Evolutionary conservation across 1,140 invertebrate genomes (phyloP), one percentile per base, ranked within the genome.

Genomic region (Cyphomyrmex costatus): DNA sequence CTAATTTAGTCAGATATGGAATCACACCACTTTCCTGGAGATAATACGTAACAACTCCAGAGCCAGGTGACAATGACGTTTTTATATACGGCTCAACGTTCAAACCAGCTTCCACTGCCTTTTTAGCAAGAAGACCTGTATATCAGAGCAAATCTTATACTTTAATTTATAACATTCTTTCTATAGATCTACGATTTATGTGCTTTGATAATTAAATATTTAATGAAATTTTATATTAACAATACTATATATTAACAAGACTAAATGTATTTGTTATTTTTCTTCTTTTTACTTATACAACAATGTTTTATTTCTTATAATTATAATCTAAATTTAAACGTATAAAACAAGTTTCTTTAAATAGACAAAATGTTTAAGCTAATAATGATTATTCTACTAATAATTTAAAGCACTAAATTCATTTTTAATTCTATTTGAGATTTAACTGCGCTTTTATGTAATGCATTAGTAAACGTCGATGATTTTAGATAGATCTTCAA

Each of bases 11-110:
- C 58, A 99, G 95, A 92, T 97, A 97, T 0, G 98, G 97, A 30
- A 98, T 97, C 3, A 99, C 98, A 0, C 98, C 98, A 46, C 97
- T 97, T 92, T 98, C 97, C 91, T 96, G 96, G 0, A 99, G 95
- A 95, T 99, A 99, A 94, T 99, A 99, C 0, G 99, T 99, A 1
- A 99, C 99, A 0, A 99, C 99, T 14, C 99, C 99, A 87, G 98
- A 99, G 0, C 99, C 99, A 0, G 99, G 99, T 0, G 98, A 99
- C 1, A 99, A 94, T 14, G 98, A 98, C 0, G 99, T 99, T 95
- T 99, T 99, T 85, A 99, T 98, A 93, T 99, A 99, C 0, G 99
- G 98, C 2, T 97, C 95, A 3, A 99, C 98, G 1, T 93, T 96
- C 0, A 99, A 95, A 6, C 99, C 99, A 53, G 97, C 97, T 89